Evolutionary conservation across 2,888 invertebrate species (phyloP).

Genomic region (Cyclophora punctaria): DNA sequence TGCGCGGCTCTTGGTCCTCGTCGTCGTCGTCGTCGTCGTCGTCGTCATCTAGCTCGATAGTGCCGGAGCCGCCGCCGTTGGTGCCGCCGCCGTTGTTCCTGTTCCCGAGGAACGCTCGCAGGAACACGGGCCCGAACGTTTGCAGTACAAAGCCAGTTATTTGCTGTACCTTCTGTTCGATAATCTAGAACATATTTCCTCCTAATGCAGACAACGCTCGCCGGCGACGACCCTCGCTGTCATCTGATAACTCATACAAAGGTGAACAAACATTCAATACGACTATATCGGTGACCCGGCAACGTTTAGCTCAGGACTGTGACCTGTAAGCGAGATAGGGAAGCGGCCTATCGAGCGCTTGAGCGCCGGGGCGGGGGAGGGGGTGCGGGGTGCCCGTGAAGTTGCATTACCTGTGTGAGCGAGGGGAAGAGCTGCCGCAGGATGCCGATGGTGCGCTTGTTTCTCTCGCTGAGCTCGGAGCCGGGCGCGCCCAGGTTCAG

Average conservation of each 20-base stretch:
- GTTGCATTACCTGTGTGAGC: slow-evolving; percentile 79
- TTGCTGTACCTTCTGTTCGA: slow-evolving; percentile 85
- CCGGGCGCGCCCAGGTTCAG: slow-evolving; percentile 80
- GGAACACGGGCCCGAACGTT: slow-evolving; percentile 83
- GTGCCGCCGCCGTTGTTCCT: slow-evolving; percentile 54
- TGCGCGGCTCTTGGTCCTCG: slow-evolving; percentile 48
- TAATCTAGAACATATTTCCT: slow-evolving; percentile 75
- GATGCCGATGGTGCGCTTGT: slow-evolving; percentile 85
- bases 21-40: slow-evolving; percentile 76
- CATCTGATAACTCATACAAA: too few species aligned
- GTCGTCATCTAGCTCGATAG: slow-evolving; percentile 71
- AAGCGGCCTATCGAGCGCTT: slow-evolving; percentile 5
- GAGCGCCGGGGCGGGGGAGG: not conserved
- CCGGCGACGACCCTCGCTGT: too few species aligned
- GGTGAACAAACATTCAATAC: too few species aligned
- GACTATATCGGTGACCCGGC: too few species aligned
- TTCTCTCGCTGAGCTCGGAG: slow-evolving; percentile 79
- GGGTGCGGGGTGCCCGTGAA: not conserved
- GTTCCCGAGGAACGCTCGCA: slow-evolving; percentile 75
- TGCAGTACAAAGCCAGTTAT: slow-evolving; percentile 83
- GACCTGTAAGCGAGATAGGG: not conserved
- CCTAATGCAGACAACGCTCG: slow-evolving; percentile 29
- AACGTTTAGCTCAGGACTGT: too few species aligned
- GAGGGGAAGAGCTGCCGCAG: slow-evolving; percentile 83
- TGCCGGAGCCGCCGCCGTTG: slow-evolving; percentile 47